phyloP scores from a whole-genome alignment of 2,113 vertebrate species.

The Rhinolophus sinicus region DNA sequence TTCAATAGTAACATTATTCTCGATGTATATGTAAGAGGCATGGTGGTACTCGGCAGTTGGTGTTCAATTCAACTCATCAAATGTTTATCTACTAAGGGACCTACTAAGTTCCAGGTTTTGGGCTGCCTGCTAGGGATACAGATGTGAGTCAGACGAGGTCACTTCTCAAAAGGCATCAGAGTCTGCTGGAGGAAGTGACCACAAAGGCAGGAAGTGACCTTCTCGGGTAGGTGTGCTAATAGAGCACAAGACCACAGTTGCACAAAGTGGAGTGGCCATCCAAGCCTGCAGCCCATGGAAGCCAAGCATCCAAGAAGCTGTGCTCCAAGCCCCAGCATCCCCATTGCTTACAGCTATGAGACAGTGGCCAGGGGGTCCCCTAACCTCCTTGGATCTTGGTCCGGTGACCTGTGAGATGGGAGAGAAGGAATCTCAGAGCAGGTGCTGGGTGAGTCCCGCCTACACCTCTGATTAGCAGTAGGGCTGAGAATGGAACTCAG shows the following conservation, averaged over 20 bases:
- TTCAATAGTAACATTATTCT: not conserved
- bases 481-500: not conserved
- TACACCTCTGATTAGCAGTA: not conserved
- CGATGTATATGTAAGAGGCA: not conserved
- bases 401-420: not conserved
- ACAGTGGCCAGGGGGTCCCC: too few species aligned
- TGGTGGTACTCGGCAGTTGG: not conserved
- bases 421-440: not conserved
- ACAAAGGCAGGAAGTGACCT: not conserved
- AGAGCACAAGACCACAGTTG: not conserved
- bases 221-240: not conserved
- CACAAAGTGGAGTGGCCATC: not conserved
- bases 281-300: fast-evolving
- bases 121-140: not conserved
- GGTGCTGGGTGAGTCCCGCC: not conserved
- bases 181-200: not conserved
- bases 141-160: not conserved
- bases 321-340: not conserved
- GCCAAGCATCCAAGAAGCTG: too few species aligned
- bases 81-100: not conserved
- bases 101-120: not conserved
- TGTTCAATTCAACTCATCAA: not conserved
- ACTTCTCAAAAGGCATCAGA: not conserved
- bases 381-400: not conserved
- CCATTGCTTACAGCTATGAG: not conserved